Evolutionary conservation across 2,888 invertebrate genomes (phyloP).

Genomic region (Hoplodrina blanda): DNA sequence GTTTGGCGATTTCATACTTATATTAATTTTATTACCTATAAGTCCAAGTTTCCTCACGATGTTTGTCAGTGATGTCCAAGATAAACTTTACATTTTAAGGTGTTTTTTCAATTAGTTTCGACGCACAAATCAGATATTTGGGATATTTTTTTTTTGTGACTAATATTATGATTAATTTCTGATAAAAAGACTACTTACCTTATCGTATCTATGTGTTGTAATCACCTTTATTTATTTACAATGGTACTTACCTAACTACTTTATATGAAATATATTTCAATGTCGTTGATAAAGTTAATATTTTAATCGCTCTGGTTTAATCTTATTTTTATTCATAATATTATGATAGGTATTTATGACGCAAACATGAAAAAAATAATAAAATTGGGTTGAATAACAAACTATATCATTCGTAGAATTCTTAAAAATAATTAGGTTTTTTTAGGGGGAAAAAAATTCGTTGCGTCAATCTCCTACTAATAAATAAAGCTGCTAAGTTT

Average conservation of each 20-base stretch:
- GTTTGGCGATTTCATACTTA: no score
- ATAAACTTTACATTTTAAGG: no score
- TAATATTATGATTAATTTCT: background rate
- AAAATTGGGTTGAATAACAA: slow-evolving; percentile 8
- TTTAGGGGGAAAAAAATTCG: background rate
- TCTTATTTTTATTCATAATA: slow-evolving; percentile 25
- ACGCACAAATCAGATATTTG: background rate
- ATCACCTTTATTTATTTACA: slow-evolving; percentile 59
- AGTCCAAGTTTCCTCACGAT: no score
- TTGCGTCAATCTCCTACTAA: no score
- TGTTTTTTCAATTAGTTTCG: no score
- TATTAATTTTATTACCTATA: no score
- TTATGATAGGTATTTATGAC: background rate
- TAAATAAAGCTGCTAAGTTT: no score
- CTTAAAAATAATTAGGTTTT: background rate
- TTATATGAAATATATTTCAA: slow-evolving; percentile 55
- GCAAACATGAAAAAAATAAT: slow-evolving; percentile 11
- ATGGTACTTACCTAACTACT: slow-evolving; percentile 21
- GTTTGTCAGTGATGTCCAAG: no score
- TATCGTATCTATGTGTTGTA: slow-evolving; percentile 11
- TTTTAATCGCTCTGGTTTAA: slow-evolving; percentile 31
- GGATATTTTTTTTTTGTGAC: background rate
- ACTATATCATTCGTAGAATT: slow-evolving; percentile 12
- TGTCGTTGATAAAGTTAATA: slow-evolving; percentile 61
- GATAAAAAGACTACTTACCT: slow-evolving; percentile 11